A percentile compares a stretch with the other conserved stretches of the same genome.
Evolutionary conservation across 2,888 invertebrate species (phyloP).

Genomic region (Diachrysia chrysitis): DNA sequence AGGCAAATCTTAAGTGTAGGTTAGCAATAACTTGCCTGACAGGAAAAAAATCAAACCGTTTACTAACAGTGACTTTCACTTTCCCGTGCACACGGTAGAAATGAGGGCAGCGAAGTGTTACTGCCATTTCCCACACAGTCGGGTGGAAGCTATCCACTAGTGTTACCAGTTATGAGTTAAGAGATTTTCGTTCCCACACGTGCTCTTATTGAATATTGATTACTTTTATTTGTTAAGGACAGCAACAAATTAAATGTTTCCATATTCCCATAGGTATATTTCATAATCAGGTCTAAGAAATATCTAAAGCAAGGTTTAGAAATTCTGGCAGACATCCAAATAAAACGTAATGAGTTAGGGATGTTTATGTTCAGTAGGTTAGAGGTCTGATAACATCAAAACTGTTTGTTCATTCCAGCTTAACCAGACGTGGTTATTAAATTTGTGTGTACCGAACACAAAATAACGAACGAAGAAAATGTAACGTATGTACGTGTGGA

Average conservation of each 20-base stretch:
- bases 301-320: background rate
- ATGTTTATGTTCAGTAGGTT: background rate
- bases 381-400: background rate
- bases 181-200: too few relatives aligned
- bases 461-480: constrained; percentile 19
- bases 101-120: constrained; percentile 65
- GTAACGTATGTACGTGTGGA: background rate
- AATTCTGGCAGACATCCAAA: background rate
- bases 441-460: background rate
- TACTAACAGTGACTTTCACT: constrained; percentile 67
- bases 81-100: constrained; percentile 63
- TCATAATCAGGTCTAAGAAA: background rate
- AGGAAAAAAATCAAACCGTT: constrained; percentile 57
- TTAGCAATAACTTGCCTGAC: constrained; percentile 44
- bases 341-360: background rate
- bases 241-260: background rate
- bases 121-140: constrained; percentile 48
- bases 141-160: constrained; percentile 12
- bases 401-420: background rate
- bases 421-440: background rate
- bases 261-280: constrained; percentile 1
- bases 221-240: background rate
- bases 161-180: constrained; percentile 34
- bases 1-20: constrained; percentile 29
- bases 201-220: background rate